A percentile compares a stretch with the other conserved stretches of the same genome.
Conservation (phyloP, 2,888 invertebrate species). For the Agonum fuliginosum region DNA sequence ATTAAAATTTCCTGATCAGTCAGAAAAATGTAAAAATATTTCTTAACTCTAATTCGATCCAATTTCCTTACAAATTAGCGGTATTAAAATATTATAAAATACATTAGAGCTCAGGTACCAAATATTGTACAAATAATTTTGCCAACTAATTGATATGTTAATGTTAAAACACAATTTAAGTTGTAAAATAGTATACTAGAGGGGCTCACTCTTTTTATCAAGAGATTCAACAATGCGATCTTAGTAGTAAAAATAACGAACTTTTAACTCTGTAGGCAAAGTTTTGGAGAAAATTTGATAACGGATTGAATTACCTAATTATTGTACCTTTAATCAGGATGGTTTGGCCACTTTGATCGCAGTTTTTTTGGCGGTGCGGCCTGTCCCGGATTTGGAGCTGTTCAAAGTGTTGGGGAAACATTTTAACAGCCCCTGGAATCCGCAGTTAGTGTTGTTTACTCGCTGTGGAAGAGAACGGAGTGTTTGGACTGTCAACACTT, state of each 20-base stretch:
- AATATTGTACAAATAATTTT: conserved; percentile 23
- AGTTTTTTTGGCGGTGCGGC: conserved; percentile 32
- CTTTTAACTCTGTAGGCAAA: conserved; percentile 12
- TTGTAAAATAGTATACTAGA: not conserved
- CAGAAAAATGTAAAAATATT: not conserved
- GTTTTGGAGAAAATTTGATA: not conserved
- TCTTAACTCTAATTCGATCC: conserved; percentile 10
- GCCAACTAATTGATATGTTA: conserved; percentile 25
- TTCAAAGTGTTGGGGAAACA: conserved; percentile 68
- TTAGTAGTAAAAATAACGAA: conserved; percentile 45
- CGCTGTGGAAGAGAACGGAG: conserved; percentile 53
- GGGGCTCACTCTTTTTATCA: no score
- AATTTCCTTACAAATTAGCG: conserved; percentile 1
- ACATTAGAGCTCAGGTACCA: conserved; percentile 17
- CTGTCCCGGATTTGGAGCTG: not conserved
- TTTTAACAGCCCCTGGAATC: conserved; percentile 70
- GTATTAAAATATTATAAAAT: conserved; percentile 15
- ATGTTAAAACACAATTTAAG: not conserved
- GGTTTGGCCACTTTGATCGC: conserved; percentile 53
- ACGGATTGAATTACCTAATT: conserved; percentile 32
- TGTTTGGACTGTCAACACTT: conserved; percentile 77
- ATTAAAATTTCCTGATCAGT: conserved; percentile 22
- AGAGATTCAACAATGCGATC: no score
- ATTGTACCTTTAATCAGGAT: conserved; percentile 56
- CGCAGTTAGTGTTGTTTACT: conserved; percentile 63